These are phyloP conservation scores for Poicephalus gulielmi DNA, from an alignment of 2,113 vertebrate genomes.

Conservation along the genomic window DNA sequence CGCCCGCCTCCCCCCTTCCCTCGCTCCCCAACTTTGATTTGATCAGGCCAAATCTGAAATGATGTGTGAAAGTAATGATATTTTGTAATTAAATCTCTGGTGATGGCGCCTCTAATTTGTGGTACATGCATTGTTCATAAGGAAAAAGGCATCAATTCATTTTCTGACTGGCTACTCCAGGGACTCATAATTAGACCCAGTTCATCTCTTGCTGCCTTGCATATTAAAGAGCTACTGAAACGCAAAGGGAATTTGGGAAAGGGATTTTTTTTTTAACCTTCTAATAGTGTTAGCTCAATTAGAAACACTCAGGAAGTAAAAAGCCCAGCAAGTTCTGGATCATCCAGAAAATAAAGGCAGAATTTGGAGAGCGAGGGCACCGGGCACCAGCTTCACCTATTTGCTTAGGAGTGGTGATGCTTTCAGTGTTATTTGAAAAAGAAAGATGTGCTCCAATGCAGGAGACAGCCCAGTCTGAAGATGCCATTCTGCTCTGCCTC, in stretches of 20 bases:
- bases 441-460: background rate
- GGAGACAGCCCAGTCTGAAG: background rate
- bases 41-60: conserved; percentile 87
- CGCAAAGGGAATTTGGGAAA: conserved; percentile 78
- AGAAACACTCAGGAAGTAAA: conserved; percentile 67
- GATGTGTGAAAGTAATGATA: conserved; percentile 88
- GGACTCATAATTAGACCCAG: conserved; percentile 83
- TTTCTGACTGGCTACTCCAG: conserved; percentile 85
- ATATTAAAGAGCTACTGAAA: conserved; percentile 86
- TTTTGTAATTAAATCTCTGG: conserved; percentile 88
- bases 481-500: background rate
- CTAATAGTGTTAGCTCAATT: conserved; percentile 81
- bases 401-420: background rate
- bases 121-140: conserved; percentile 86
- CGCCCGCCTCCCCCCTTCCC: background rate
- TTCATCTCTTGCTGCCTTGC: conserved; percentile 80
- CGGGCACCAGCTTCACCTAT: background rate
- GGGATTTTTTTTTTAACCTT: conserved; percentile 25
- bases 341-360: conserved; percentile 17
- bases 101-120: conserved; percentile 82
- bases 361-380: background rate
- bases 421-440: background rate
- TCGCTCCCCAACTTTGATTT: conserved; percentile 78
- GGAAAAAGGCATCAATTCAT: conserved; percentile 85
- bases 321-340: conserved; percentile 56